Conservation (phyloP, 2,113 vertebrate genomes). For the Forbesichthys agassizii region DNA sequence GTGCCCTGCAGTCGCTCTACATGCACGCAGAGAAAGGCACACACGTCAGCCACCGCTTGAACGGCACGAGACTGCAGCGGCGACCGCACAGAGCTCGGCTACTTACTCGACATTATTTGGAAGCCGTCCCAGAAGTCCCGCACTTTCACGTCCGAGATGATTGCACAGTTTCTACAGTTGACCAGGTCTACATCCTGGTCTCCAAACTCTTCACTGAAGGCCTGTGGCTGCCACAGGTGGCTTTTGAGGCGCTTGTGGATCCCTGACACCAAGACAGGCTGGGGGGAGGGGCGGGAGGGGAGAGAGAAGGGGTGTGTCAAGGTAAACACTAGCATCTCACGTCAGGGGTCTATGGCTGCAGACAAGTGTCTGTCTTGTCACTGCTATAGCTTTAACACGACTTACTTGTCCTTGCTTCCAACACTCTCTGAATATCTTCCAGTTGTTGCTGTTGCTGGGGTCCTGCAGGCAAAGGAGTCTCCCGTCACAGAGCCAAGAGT, state of each 20-base stretch:
- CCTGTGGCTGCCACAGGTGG: conserved; percentile 90
- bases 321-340: background rate
- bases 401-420: conserved; percentile 99
- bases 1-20: conserved; percentile 87
- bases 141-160: conserved; percentile 98
- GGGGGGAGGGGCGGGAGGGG: conserved; percentile 22
- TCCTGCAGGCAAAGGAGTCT: conserved; percentile 96
- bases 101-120: conserved; percentile 94
- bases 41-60: background rate
- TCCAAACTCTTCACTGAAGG: conserved; percentile 97
- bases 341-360: background rate
- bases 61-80: background rate
- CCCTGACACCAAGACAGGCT: conserved; percentile 98
- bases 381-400: background rate
- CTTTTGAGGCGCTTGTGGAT: conserved; percentile 92
- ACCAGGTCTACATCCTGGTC: conserved; percentile 98
- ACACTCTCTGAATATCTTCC: conserved; percentile 99
- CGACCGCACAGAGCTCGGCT: background rate
- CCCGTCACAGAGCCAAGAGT: conserved; percentile 98
- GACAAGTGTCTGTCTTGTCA: background rate
- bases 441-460: conserved; percentile 97
- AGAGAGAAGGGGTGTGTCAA: no score
- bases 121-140: conserved; percentile 99
- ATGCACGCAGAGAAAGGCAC: conserved; percentile 42
- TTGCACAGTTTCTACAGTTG: conserved; percentile 97